These are phyloP conservation scores for Pachydiplax longipennis DNA, from an alignment of 2,888 invertebrate species.

Conservation along the genomic window DNA sequence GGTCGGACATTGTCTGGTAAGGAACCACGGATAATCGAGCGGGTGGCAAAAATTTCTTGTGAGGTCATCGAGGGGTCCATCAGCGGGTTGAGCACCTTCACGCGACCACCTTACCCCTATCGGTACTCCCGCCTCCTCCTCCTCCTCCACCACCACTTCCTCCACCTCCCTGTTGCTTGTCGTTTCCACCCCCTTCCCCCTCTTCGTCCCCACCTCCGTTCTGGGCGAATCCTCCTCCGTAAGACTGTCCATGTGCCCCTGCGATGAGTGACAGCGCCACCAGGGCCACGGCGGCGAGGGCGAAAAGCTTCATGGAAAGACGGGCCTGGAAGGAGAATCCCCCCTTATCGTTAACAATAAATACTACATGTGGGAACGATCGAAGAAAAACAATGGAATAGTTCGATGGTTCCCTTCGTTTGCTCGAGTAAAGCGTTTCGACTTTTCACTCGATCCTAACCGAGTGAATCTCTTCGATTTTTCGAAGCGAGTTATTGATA, in stretches of 20 bases:
- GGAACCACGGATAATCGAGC: too few species aligned
- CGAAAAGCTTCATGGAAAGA: slow-evolving; percentile 4
- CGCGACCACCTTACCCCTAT: slow-evolving; percentile 30
- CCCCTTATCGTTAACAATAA: too few species aligned
- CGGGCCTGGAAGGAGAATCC: neutral
- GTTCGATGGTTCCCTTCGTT: too few species aligned
- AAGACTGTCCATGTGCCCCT: neutral
- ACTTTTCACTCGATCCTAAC: too few species aligned
- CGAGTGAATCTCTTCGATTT: too few species aligned
- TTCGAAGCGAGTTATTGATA: too few species aligned
- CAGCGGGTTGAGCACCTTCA: neutral
- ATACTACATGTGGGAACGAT: too few species aligned
- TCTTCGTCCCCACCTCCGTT: neutral
- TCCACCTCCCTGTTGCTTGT: slow-evolving; percentile 4
- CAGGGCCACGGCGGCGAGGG: neutral
- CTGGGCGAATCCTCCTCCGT: neutral
- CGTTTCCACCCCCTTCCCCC: neutral
- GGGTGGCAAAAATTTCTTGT: neutral
- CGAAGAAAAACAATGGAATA: too few species aligned
- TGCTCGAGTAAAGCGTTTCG: too few species aligned
- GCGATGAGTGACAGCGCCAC: neutral
- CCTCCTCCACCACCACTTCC: slow-evolving; percentile 15
- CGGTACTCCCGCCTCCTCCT: slow-evolving; percentile 24
- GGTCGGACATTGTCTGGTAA: neutral
- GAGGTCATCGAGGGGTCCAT: neutral